Evolutionary conservation across 2,888 invertebrate genomes (phyloP), one percentile per base, ranked within the genome.

Genomic region (Drosophila gaucha): DNA sequence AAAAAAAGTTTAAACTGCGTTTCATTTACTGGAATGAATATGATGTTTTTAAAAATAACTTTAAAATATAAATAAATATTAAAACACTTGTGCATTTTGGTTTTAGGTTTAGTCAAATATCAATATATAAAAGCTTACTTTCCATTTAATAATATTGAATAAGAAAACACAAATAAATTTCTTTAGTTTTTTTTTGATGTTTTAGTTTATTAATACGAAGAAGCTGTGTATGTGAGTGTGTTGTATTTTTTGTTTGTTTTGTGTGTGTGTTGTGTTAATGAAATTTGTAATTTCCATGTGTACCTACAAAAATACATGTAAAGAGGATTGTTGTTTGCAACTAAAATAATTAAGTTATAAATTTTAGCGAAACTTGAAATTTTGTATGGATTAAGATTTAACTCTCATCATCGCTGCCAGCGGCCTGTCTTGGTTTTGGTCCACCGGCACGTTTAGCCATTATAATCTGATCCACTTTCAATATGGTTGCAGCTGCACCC

Each of bases 371-470:
- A 52, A 44, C 24, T 49, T 35, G 8, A 51, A 18, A 38, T 16
- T 49, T 47, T 18, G 36, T 16, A 20, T 31, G 38, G 36, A 47
- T 16, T 10, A 35, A 28, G 33, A 47, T 77, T 89, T 94, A 94
- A 89, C 93, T 94, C 90, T 96, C 96, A 85, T 96, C 96, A 91
- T 96, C 96, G 86, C 95, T 95, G 66, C 92, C 93, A 22, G 92
- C 93, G 8, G 93, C 94, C 66, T 94, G 94, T 85, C 94, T 94
- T 2, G 96, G 94, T 91, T 98, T 98, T 0, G 98, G 98, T 41
- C 99, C 99, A 43, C 99, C 99, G 14, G 98, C 98, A 84, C 96
- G 94, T 93, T 99, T 99, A 0, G 99, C 98, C 98, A 99, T 98
- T 76, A 99, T 99, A 78, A 99, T 99, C 93, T 99, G 98, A 92